Evolutionary conservation across 2,888 invertebrate species (phyloP).

Genomic region (Pandemis corylana): DNA sequence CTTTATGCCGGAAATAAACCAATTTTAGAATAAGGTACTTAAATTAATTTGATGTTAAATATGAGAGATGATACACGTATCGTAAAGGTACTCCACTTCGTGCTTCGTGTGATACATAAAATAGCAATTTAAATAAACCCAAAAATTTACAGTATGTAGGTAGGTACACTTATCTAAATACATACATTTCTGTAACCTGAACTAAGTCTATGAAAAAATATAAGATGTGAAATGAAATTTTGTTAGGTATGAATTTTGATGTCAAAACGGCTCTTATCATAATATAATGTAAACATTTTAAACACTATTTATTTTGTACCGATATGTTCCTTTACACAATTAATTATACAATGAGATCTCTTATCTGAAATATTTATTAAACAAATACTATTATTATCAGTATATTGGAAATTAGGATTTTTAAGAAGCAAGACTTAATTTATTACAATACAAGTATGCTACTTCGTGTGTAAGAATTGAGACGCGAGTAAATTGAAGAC

Average conservation of each 20-base stretch:
- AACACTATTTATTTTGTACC: neutral
- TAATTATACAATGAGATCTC: neutral
- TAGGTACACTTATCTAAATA: neutral
- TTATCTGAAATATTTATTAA: neutral
- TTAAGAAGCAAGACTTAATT: neutral
- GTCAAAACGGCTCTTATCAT: neutral
- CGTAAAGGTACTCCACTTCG: neutral
- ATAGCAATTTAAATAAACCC: neutral
- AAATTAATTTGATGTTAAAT: neutral
- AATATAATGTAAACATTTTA: neutral
- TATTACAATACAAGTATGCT: neutral
- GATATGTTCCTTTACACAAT: constrained; percentile 15
- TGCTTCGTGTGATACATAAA: neutral
- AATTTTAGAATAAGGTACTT: neutral
- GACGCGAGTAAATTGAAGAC: too few species aligned
- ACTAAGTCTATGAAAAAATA: neutral
- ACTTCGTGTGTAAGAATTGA: neutral
- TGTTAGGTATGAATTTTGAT: too few species aligned
- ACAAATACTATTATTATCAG: neutral
- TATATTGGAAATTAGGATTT: neutral
- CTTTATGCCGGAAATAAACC: neutral
- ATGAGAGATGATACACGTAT: neutral
- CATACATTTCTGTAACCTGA: neutral
- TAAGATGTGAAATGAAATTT: neutral
- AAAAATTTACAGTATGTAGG: too few species aligned